Conservation (phyloP, 2,797 vertebrate genomes). For the Typhlichthys subterraneus region DNA sequence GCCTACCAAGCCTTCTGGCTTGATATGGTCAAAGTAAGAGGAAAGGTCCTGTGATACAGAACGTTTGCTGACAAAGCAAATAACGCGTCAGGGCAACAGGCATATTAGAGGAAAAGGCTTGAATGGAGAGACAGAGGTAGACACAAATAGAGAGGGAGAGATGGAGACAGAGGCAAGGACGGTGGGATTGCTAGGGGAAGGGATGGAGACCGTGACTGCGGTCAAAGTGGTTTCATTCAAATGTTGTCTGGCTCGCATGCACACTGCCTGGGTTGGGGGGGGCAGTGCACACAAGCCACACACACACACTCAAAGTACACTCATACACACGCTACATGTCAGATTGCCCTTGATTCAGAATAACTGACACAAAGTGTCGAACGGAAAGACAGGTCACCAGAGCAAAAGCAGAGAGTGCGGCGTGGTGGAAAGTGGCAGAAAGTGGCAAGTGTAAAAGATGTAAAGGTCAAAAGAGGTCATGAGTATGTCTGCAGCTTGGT, state of each 20-base stretch:
- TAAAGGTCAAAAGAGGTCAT: constrained; percentile 70
- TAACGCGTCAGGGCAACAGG: neutral
- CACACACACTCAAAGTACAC: constrained; percentile 4
- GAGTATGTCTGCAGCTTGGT: constrained; percentile 54
- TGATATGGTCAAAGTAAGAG: no score
- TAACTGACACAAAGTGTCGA: constrained; percentile 52
- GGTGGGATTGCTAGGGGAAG: constrained; percentile 22
- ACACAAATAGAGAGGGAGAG: constrained; percentile 5
- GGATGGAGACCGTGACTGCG: constrained; percentile 45
- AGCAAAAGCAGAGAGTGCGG: neutral
- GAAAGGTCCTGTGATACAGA: no score
- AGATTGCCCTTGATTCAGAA: constrained; percentile 35
- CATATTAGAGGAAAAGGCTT: neutral
- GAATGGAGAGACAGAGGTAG: constrained; percentile 2
- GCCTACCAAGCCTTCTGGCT: no score
- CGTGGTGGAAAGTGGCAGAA: constrained; percentile 10
- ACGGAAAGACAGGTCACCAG: constrained; percentile 36
- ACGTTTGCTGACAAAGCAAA: no score
- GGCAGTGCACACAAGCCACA: constrained; percentile 9
- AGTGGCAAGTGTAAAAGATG: constrained; percentile 60
- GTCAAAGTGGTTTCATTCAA: constrained; percentile 60
- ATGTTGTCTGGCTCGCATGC: constrained; percentile 62
- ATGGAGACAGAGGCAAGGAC: constrained; percentile 17
- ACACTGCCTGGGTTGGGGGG: constrained; percentile 48
- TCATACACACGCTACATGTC: constrained; percentile 29